Evolutionary conservation across 2,888 invertebrate genomes (phyloP).

Genomic region (Chrysolina americana): DNA sequence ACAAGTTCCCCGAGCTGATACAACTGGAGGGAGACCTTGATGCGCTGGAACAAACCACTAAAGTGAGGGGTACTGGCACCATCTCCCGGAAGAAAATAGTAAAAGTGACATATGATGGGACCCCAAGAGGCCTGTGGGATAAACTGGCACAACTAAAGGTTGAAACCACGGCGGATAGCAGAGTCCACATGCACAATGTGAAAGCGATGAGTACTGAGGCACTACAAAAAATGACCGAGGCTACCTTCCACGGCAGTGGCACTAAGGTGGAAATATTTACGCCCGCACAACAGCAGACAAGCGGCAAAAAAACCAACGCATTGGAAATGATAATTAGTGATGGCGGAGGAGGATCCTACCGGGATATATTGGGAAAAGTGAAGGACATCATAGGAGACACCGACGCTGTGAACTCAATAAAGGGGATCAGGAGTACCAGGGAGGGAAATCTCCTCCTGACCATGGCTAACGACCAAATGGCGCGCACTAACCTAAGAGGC

Average conservation of each 20-base stretch:
- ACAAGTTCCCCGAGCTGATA: conserved; percentile 27
- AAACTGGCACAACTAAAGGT: neutral
- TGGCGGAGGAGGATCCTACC: neutral
- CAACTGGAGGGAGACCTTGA: conserved; percentile 23
- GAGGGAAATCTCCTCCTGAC: neutral
- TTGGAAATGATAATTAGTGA: neutral
- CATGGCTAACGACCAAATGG: neutral
- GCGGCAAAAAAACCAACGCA: neutral
- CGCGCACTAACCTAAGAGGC: neutral
- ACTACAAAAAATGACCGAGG: neutral
- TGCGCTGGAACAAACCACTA: conserved; percentile 30
- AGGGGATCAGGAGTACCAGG: neutral
- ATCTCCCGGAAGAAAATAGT: conserved; percentile 29
- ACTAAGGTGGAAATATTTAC: conserved; percentile 4
- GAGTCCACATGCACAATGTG: neutral
- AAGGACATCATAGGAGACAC: neutral
- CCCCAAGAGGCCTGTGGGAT: neutral
- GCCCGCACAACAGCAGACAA: neutral
- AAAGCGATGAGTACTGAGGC: neutral
- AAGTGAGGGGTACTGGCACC: conserved; percentile 1
- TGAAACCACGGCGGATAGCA: neutral
- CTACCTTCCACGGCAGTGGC: neutral
- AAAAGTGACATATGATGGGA: conserved; percentile 18
- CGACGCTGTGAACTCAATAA: neutral
- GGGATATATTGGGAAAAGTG: neutral